Percentiles rank a stretch among this genome's conserved stretches.
phyloP scores from a whole-genome alignment of 1,140 invertebrate species.

The Drosophila miranda region DNA sequence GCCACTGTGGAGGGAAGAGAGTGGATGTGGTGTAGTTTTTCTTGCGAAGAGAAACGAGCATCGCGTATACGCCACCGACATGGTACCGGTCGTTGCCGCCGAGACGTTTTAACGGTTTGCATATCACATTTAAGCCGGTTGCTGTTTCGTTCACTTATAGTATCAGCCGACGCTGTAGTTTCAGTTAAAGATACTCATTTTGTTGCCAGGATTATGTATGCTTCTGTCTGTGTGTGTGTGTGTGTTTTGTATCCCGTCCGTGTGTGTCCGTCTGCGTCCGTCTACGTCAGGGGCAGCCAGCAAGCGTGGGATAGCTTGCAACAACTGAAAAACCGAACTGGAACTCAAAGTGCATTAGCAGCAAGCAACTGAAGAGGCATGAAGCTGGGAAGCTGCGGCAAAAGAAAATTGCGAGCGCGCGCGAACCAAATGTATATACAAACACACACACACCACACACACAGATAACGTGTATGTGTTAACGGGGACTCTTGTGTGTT shows the following conservation, averaged over 20 bases:
- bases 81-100: neutral
- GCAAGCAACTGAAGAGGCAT: constrained; percentile 42
- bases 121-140: constrained; percentile 29
- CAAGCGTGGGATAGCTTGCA: constrained; percentile 75
- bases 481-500: constrained; percentile 62
- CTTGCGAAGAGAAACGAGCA: neutral
- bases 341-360: constrained; percentile 70
- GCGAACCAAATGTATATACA: constrained; percentile 72
- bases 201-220: constrained; percentile 10
- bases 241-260: constrained; percentile 19
- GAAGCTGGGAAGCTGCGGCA: constrained; percentile 53
- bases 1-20: neutral
- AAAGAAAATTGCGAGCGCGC: constrained; percentile 73
- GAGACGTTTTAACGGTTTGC: neutral
- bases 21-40: neutral
- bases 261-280: constrained; percentile 64
- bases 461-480: constrained; percentile 33
- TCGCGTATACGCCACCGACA: constrained; percentile 46
- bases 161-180: neutral
- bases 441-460: constrained; percentile 34
- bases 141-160: constrained; percentile 4
- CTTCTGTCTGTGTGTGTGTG: constrained; percentile 10
- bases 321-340: constrained; percentile 69
- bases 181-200: neutral
- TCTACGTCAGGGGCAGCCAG: constrained; percentile 53